phyloP scores from a whole-genome alignment of 2,888 invertebrate species.

The Leucozona laternaria region DNA sequence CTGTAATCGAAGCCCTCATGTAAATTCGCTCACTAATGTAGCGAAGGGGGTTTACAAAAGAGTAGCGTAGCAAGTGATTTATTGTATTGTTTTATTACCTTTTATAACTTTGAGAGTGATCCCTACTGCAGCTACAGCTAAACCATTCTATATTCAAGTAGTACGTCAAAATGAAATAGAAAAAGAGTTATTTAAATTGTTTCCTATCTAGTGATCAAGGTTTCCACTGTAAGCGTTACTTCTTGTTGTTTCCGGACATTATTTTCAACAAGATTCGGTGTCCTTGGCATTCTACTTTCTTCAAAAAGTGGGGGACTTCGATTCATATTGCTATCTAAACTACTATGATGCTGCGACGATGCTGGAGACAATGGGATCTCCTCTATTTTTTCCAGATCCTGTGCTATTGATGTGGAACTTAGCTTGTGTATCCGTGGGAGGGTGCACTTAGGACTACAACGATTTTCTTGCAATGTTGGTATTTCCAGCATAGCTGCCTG shows the following conservation, averaged over 20 bases:
- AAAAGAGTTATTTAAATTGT: slow-evolving; percentile 79
- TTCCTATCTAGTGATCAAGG: slow-evolving; percentile 80
- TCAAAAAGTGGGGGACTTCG: slow-evolving; percentile 82
- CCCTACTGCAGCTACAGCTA: neutral
- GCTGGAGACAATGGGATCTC: slow-evolving; percentile 86
- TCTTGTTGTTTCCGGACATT: slow-evolving; percentile 61
- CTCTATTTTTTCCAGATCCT: slow-evolving; percentile 89
- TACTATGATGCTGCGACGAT: slow-evolving; percentile 83
- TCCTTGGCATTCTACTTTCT: slow-evolving; percentile 72
- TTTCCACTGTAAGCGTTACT: slow-evolving; percentile 65
- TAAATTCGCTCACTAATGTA: neutral
- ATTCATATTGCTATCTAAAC: slow-evolving; percentile 82
- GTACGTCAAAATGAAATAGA: neutral
- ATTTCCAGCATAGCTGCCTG: slow-evolving; percentile 81
- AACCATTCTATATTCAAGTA: neutral
- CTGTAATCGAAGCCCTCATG: neutral
- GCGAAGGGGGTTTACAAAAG: neutral
- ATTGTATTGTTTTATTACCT: neutral
- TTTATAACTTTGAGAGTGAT: neutral
- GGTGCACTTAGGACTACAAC: slow-evolving; percentile 78
- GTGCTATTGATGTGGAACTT: slow-evolving; percentile 88
- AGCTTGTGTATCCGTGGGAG: slow-evolving; percentile 86
- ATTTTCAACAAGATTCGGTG: slow-evolving; percentile 47
- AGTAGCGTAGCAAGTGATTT: too few species aligned
- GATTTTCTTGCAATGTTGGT: slow-evolving; percentile 82